These are phyloP conservation scores for Meiosimyza decipiens DNA, from an alignment of 2,888 invertebrate species.

Conservation along the genomic window DNA sequence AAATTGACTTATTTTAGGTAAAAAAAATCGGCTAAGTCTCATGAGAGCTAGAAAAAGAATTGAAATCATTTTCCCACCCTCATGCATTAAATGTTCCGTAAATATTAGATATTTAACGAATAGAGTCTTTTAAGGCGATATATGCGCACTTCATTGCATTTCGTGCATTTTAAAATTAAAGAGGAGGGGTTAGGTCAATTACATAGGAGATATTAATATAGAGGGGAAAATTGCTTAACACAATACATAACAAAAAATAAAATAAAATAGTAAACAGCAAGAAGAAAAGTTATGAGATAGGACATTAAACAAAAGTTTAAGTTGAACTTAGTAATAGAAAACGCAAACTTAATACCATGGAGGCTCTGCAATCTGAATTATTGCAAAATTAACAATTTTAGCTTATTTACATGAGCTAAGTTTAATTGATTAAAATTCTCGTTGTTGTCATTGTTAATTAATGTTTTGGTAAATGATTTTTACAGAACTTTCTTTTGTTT, in stretches of 20 bases:
- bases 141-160: conserved; percentile 1
- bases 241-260: conserved; percentile 53
- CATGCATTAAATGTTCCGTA: not conserved
- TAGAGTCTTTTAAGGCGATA: conserved; percentile 15
- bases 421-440: too few species aligned
- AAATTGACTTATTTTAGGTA: conserved; percentile 26
- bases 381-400: too few species aligned
- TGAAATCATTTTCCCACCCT: not conserved
- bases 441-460: not conserved
- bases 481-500: conserved; percentile 50
- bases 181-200: not conserved
- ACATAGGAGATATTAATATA: not conserved
- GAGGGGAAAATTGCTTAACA: conserved; percentile 50
- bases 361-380: too few species aligned
- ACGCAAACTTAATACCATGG: too few species aligned
- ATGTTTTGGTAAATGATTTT: conserved; percentile 6
- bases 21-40: conserved; percentile 24
- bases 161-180: not conserved
- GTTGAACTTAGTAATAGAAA: too few species aligned
- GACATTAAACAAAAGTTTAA: too few species aligned
- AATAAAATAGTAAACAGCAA: too few species aligned
- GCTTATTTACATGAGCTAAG: too few species aligned
- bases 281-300: too few species aligned
- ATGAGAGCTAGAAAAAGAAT: not conserved
- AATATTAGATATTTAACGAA: conserved; percentile 11